Base-by-base conservation (phyloP, 2,113 vertebrate genomes). In the Emydura subglobosa region DNA sequence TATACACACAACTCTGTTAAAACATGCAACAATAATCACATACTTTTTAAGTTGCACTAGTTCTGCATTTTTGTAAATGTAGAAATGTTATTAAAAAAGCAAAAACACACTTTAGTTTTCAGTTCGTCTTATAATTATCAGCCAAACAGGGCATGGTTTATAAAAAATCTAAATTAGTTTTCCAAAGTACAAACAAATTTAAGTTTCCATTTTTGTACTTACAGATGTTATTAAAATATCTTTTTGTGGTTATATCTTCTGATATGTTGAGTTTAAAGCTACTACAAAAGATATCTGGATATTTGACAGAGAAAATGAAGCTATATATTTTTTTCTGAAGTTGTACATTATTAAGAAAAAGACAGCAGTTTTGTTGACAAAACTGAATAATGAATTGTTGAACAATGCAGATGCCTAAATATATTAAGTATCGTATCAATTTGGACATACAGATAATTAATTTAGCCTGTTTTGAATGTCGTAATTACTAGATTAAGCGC, bases 1-100 rank as follows among this genome's bases (percentile, higher is more conserved):
- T 78, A 94, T 94, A 95, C 94, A 27, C 89, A 94, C 95, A 97
- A 97, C 96, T 98, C 96, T 97, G 84, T 39, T 95, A 95, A 96
- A 97, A 92, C 96, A 92, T 95, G 91, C 95, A 97, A 95, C 83
- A 87, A 89, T 97, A 97, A 96, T 98, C 61, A 83, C 82, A 83
- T 55, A 59, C 90, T 86, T 95, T 97, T 93, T 95, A 61, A 97
- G 79, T 96, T 89, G 44, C 85, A 65, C 39, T 93, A 74, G 79
- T 95, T 95, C 79, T 97, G 79, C 25, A 59, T 96, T 96, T 97
- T 92, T 47, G 50, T 55, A 95, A 90, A 89, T 86, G 61, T 83
- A 86, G 89, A 97, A 92, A 94, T 95, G 85, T 55, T 96, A 16
- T 82, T 97, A 93, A 97, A 94, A 95, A 95, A 34, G 1, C 42